Percentiles rank a stretch among this genome's conserved stretches.
Evolutionary conservation across 2,888 invertebrate species (phyloP).

Genomic region (Drosophila maculinotata): DNA sequence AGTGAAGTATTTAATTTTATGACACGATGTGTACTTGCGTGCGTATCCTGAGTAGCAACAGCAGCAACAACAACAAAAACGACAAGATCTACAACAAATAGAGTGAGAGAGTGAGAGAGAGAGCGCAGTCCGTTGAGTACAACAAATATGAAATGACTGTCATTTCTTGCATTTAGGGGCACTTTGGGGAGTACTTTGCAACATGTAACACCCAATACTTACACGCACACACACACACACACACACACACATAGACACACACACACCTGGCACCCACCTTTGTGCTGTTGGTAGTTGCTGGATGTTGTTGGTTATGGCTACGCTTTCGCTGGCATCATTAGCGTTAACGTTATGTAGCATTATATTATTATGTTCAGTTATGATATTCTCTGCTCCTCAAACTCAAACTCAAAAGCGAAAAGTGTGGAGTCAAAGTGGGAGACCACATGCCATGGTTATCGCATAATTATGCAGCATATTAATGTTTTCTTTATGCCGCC

Average conservation of each 20-base stretch:
- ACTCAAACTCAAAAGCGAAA: slow-evolving; percentile 17
- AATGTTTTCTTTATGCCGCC: slow-evolving; percentile 59
- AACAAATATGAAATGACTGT: slow-evolving; percentile 78
- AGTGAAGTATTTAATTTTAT: slow-evolving; percentile 83
- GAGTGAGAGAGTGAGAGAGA: slow-evolving; percentile 1
- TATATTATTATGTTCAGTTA: slow-evolving; percentile 64
- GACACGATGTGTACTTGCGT: slow-evolving; percentile 71
- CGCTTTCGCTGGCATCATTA: slow-evolving; percentile 73
- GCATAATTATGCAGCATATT: slow-evolving; percentile 78
- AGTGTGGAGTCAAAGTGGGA: slow-evolving; percentile 10
- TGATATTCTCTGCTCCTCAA: slow-evolving; percentile 27
- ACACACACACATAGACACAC: slow-evolving; percentile 22
- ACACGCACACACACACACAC: slow-evolving; percentile 44
- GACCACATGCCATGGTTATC: slow-evolving; percentile 59
- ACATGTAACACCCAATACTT: slow-evolving; percentile 77
- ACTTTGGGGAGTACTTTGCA: slow-evolving; percentile 81
- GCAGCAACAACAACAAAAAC: slow-evolving; percentile 32
- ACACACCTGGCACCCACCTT: slow-evolving; percentile 59
- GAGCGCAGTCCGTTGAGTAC: slow-evolving; percentile 66
- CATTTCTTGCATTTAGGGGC: slow-evolving; percentile 81
- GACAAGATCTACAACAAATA: slow-evolving; percentile 7
- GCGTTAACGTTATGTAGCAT: slow-evolving; percentile 78
- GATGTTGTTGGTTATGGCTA: slow-evolving; percentile 47
- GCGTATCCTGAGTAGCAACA: slow-evolving; percentile 55
- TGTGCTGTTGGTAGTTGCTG: slow-evolving; percentile 29